Evolutionary conservation across 2,888 invertebrate genomes (phyloP).

Genomic region (Rhodophaea formosa): DNA sequence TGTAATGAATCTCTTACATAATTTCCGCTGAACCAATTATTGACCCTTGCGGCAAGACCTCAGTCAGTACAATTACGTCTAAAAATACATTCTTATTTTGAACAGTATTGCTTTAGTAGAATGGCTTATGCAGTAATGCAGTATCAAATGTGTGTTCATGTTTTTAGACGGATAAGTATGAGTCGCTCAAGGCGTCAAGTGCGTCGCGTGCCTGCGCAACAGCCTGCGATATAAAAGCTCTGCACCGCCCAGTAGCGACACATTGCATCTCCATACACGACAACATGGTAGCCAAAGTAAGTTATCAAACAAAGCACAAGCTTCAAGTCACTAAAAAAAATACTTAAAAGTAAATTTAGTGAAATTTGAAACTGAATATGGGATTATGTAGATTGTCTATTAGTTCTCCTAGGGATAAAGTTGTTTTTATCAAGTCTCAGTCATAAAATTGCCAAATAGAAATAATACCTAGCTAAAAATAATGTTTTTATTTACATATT

Average conservation of each 20-base stretch:
- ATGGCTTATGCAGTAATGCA: background rate
- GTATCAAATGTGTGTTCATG: background rate
- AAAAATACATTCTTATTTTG: background rate
- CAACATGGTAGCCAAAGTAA: slow-evolving; percentile 73
- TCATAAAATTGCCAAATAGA: no score
- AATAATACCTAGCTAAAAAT: no score
- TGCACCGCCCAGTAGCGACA: slow-evolving; percentile 32
- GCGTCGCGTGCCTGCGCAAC: slow-evolving; percentile 27
- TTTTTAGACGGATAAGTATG: slow-evolving; percentile 7
- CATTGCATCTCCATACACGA: slow-evolving; percentile 54
- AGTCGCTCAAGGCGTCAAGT: slow-evolving; percentile 3
- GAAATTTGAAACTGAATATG: background rate
- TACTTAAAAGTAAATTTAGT: background rate
- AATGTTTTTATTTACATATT: no score
- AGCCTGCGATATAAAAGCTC: slow-evolving; percentile 57
- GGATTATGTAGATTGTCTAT: no score
- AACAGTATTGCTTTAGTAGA: background rate
- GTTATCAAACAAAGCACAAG: slow-evolving; percentile 30
- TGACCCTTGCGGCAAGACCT: slow-evolving; percentile 34
- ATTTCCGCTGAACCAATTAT: slow-evolving; percentile 42
- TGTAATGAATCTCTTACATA: slow-evolving; percentile 38
- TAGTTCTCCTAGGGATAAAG: no score
- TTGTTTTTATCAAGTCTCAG: no score
- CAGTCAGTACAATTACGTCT: slow-evolving; percentile 24
- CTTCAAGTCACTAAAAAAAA: background rate